These are phyloP conservation scores for Asarcornis scutulata DNA, from an alignment of 2,113 vertebrate species.

Conservation along the genomic window DNA sequence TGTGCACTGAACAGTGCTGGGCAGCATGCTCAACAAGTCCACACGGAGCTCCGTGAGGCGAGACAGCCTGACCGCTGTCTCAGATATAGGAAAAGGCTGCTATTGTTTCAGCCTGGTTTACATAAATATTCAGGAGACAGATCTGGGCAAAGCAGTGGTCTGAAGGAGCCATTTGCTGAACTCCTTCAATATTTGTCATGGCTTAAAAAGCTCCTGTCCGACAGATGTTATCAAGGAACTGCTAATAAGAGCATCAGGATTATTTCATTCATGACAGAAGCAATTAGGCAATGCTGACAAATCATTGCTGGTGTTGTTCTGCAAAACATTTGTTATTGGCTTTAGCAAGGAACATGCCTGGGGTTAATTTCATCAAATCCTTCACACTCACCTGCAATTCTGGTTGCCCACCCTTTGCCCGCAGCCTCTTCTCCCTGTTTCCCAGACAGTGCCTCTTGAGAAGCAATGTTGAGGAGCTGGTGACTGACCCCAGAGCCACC, in stretches of 20 bases:
- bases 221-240: background rate
- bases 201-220: background rate
- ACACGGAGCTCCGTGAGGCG: background rate
- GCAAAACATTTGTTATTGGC: background rate
- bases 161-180: background rate
- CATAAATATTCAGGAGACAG: background rate
- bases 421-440: background rate
- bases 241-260: background rate
- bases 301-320: background rate
- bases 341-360: background rate
- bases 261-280: background rate
- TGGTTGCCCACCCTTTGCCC: accelerated
- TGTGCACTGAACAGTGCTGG: accelerated
- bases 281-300: background rate
- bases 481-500: accelerated
- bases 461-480: background rate
- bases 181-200: background rate
- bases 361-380: background rate
- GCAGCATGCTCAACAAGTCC: background rate
- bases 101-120: background rate
- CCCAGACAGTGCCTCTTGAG: background rate
- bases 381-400: background rate
- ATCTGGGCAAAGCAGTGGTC: background rate
- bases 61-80: background rate
- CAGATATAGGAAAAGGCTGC: background rate